phyloP scores from a whole-genome alignment of 2,888 invertebrate genomes.

The Apomyelois bistriatella region DNA sequence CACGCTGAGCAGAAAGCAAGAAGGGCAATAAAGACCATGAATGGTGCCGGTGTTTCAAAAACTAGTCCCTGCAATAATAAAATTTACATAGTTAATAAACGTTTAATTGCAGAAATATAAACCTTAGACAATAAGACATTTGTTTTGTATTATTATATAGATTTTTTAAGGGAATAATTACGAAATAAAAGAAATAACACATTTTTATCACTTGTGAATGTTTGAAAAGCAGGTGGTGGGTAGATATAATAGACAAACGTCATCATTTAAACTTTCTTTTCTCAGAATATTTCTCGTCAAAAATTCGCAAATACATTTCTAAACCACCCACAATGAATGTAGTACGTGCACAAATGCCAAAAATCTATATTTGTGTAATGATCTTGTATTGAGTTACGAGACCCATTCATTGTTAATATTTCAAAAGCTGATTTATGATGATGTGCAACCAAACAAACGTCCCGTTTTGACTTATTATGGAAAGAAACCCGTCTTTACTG shows the following conservation, averaged over 20 bases:
- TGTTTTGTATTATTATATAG: neutral
- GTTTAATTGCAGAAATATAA: constrained; percentile 16
- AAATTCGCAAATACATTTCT: constrained; percentile 53
- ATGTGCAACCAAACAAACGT: constrained; percentile 73
- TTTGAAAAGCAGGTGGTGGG: constrained; percentile 48
- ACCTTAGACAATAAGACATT: constrained; percentile 5
- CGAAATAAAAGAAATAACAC: too few relatives aligned
- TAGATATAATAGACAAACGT: constrained; percentile 48
- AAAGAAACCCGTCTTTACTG: constrained; percentile 51
- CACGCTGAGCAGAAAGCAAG: constrained; percentile 13
- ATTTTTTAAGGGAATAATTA: too few relatives aligned
- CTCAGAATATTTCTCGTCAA: constrained; percentile 49
- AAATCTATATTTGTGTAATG: constrained; percentile 80
- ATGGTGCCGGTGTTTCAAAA: constrained; percentile 16
- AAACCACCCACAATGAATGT: constrained; percentile 66
- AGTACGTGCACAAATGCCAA: constrained; percentile 71
- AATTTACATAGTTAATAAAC: constrained; percentile 23
- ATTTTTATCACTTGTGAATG: constrained; percentile 6
- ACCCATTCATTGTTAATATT: constrained; percentile 57
- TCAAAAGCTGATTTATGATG: constrained; percentile 72
- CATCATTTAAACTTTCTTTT: constrained; percentile 64
- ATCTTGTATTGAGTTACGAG: constrained; percentile 71
- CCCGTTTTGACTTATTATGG: constrained; percentile 68
- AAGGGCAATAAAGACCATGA: constrained; percentile 19
- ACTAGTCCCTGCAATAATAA: constrained; percentile 18